phyloP scores from a whole-genome alignment of 2,797 vertebrate species.

The Rousettus madagascariensis region DNA sequence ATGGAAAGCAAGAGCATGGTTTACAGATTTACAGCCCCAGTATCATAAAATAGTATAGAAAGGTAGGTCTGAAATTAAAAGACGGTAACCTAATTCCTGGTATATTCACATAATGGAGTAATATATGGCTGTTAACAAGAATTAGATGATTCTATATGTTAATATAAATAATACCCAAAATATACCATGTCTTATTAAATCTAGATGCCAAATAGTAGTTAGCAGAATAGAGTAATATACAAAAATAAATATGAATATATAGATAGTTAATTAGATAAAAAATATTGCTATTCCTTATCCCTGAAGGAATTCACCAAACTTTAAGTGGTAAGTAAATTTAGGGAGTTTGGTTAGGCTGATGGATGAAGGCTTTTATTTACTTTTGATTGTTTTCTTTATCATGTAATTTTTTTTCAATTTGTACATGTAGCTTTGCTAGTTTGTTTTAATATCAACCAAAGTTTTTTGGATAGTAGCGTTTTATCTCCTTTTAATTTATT shows the following conservation, averaged over 20 bases:
- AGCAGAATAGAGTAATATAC: neutral
- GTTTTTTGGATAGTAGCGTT: neutral
- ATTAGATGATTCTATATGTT: neutral
- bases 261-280: neutral
- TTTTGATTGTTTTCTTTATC: neutral
- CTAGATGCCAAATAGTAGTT: neutral
- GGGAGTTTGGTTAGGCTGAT: neutral
- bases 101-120: neutral
- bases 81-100: neutral
- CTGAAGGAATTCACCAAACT: neutral
- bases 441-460: neutral
- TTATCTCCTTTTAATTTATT: neutral
- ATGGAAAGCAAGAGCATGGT: neutral
- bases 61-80: neutral
- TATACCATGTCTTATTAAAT: neutral
- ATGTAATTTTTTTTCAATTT: neutral
- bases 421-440: neutral
- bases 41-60: neutral
- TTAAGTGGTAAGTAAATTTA: neutral
- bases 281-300: neutral
- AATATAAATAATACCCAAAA: neutral
- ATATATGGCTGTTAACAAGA: neutral
- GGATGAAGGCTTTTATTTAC: neutral
- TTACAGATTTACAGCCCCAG: neutral
- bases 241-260: neutral